Percentiles rank a stretch among this genome's conserved stretches.
phyloP scores from a whole-genome alignment of 2,888 invertebrate species.

The Coenonympha arcania region DNA sequence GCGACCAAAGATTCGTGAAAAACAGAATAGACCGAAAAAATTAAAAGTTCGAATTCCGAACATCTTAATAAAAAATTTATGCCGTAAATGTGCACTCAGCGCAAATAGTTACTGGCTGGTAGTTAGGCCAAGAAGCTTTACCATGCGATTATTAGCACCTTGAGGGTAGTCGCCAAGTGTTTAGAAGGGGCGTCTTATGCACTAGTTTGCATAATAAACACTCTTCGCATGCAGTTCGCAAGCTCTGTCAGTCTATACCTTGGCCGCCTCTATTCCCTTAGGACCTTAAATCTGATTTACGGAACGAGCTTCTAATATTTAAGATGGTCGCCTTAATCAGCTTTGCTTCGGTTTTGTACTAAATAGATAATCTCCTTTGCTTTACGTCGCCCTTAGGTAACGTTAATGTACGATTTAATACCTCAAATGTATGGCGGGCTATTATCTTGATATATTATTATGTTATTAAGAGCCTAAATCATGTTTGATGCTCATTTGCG shows the following conservation, averaged over 20 bases:
- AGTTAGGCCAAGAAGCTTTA: slow-evolving; percentile 6
- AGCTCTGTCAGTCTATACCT: slow-evolving; percentile 24
- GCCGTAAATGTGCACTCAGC: no score
- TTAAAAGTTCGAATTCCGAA: no score
- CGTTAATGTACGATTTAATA: slow-evolving; percentile 26
- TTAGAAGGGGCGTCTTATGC: slow-evolving; percentile 20
- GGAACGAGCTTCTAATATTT: slow-evolving; percentile 37
- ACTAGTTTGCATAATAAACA: slow-evolving; percentile 28
- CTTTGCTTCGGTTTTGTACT: slow-evolving; percentile 30
- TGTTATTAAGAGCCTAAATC: slow-evolving; percentile 23
- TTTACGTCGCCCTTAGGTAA: slow-evolving; percentile 28
- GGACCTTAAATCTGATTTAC: slow-evolving; percentile 32
- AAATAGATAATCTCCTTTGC: slow-evolving; percentile 30
- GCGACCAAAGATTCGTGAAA: no score
- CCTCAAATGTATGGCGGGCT: slow-evolving; percentile 19
- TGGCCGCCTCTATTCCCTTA: slow-evolving; percentile 24
- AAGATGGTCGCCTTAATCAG: slow-evolving; percentile 38
- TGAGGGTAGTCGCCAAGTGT: slow-evolving; percentile 14
- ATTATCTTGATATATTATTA: slow-evolving; percentile 25
- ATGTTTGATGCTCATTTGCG: slow-evolving; percentile 20
- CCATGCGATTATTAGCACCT: slow-evolving; percentile 13
- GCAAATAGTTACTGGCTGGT: background rate
- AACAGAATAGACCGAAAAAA: no score
- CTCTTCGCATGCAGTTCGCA: slow-evolving; percentile 26
- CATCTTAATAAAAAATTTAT: no score